phyloP scores from a whole-genome alignment of 2,113 vertebrate genomes.

The Colossoma macropomum region DNA sequence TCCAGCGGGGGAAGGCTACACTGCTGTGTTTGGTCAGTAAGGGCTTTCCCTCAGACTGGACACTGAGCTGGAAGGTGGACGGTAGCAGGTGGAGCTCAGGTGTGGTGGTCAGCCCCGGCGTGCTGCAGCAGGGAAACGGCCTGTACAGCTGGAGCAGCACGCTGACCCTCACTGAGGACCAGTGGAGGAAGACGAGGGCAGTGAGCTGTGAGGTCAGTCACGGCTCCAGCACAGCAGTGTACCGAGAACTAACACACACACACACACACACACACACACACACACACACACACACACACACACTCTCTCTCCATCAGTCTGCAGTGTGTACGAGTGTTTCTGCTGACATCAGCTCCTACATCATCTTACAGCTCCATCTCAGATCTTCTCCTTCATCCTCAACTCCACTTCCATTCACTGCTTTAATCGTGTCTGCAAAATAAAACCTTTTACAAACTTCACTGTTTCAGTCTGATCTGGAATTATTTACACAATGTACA shows the following conservation, averaged over 20 bases:
- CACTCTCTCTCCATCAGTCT: not conserved
- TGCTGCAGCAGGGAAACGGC: conserved; percentile 28
- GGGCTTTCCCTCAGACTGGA: conserved; percentile 58
- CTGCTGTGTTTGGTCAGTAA: conserved; percentile 44
- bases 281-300: too few relatives aligned
- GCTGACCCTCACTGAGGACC: conserved; percentile 33
- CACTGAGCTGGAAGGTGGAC: conserved; percentile 48
- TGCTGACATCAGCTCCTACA: too few relatives aligned
- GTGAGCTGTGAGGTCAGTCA: conserved; percentile 52
- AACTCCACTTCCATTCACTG: too few relatives aligned
- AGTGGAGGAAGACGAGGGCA: conserved; percentile 33
- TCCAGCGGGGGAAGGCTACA: conserved; percentile 36
- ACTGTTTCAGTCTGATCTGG: too few relatives aligned
- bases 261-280: too few relatives aligned
- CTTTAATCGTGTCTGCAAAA: too few relatives aligned
- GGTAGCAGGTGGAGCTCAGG: not conserved
- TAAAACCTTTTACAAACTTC: too few relatives aligned
- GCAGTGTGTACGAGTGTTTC: too few relatives aligned
- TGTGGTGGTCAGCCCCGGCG: conserved; percentile 6
- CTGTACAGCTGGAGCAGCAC: conserved; percentile 54
- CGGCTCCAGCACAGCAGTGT: conserved; percentile 19
- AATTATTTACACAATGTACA: too few relatives aligned
- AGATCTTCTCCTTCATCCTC: too few relatives aligned
- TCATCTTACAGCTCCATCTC: too few relatives aligned
- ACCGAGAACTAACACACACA: too few relatives aligned